Evolutionary conservation across 2,797 vertebrate genomes (phyloP).

Genomic region (Amniataba percoides): DNA sequence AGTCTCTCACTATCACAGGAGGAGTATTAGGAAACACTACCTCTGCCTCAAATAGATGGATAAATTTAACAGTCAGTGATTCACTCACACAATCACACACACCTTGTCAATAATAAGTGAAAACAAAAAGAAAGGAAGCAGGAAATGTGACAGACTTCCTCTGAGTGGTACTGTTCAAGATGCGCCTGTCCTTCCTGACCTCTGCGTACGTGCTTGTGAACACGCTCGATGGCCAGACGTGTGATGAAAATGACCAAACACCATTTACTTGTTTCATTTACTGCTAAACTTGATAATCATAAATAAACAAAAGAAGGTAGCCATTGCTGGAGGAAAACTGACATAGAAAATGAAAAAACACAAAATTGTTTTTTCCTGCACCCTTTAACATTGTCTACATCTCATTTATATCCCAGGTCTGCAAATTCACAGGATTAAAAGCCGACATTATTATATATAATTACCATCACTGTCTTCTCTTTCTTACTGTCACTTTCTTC

Average conservation of each 20-base stretch:
- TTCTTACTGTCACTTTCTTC: constrained; percentile 15
- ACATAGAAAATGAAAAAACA: background rate
- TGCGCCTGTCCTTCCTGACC: constrained; percentile 8
- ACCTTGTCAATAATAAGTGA: constrained; percentile 31
- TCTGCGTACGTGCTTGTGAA: constrained; percentile 21
- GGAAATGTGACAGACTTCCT: constrained; percentile 66
- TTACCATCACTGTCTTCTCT: constrained; percentile 36
- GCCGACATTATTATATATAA: constrained; percentile 37
- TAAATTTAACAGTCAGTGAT: constrained; percentile 39
- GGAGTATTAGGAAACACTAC: constrained; percentile 28
- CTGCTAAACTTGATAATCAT: background rate
- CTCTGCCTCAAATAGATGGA: constrained; percentile 33
- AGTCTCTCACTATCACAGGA: constrained; percentile 41
- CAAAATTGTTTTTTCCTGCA: background rate
- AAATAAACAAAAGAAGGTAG: background rate
- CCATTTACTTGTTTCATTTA: background rate
- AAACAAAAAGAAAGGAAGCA: constrained; percentile 60
- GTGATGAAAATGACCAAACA: background rate
- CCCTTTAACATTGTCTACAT: background rate
- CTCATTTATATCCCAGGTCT: constrained; percentile 34
- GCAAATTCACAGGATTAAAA: constrained; percentile 28
- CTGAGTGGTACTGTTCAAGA: constrained; percentile 21
- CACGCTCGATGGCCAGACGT: background rate
- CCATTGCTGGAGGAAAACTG: background rate
- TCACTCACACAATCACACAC: constrained; percentile 2